Percentiles rank a stretch among this genome's conserved stretches.
phyloP scores from a whole-genome alignment of 2,113 vertebrate genomes.

The Tetrao urogallus region DNA sequence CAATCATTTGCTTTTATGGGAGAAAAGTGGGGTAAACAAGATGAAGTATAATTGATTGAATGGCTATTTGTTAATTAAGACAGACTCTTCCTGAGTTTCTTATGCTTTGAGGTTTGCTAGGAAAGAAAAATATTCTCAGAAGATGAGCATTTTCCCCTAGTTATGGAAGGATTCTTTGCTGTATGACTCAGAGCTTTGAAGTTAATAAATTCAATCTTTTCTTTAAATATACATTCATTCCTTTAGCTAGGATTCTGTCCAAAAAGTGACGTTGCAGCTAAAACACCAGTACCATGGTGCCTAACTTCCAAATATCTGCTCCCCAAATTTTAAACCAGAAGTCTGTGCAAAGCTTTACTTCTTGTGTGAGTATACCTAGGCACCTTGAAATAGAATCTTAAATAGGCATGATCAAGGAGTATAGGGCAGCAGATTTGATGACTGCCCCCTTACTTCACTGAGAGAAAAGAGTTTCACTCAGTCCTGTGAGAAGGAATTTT shows the following conservation, averaged over 20 bases:
- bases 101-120: neutral
- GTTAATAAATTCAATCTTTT: neutral
- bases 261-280: neutral
- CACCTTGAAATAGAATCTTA: neutral
- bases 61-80: neutral
- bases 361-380: neutral
- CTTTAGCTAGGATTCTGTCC: neutral
- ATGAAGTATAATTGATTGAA: neutral
- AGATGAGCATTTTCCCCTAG: neutral
- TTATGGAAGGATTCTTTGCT: slow-evolving; percentile 1
- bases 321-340: neutral
- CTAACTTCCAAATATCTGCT: neutral
- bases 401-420: neutral
- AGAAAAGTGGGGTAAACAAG: neutral
- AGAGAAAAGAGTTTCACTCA: neutral
- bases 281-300: neutral
- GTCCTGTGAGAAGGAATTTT: neutral
- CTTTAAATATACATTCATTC: neutral
- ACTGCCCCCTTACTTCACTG: neutral
- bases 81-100: neutral
- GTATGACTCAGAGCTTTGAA: slow-evolving; percentile 19
- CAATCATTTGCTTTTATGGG: neutral
- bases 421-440: neutral
- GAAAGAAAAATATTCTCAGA: neutral
- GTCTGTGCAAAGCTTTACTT: neutral